Base-by-base conservation (phyloP, 2,797 vertebrate species). In the Loris lydekkerianus region DNA sequence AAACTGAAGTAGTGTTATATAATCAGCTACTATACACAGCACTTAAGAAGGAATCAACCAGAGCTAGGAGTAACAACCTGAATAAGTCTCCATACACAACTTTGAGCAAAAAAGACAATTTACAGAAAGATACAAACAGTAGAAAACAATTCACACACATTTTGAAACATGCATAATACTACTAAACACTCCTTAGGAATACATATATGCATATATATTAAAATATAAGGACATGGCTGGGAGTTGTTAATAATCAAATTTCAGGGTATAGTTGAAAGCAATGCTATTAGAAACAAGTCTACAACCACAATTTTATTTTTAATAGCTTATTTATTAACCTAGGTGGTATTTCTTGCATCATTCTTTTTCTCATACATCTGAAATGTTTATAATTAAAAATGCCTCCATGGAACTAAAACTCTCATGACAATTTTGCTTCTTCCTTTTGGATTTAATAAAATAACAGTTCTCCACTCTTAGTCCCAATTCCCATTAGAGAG, bases 21-120 rank as follows among this genome's bases (percentile, higher is more conserved):
- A 80, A 85, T 89, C 65, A 84, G 78, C 49, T 69, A 75, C 58
- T 69, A 80, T 60, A 81, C 29, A 72, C 4, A 34, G 34, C 73
- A 88, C 88, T 93, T 80, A 40, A 78, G 86, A 96, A 89, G 75
- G 73, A 95, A 84, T 88, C 65, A 80, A 88, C 23, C 34, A 53
- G 87, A 80, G 73, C 49, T 92, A 61, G 4, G 91, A 88, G 49
- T 85, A 85, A 89, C 60, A 76, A 75, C 60, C n/a, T 82, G 86
- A 90, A 69, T 93, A 93, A 93, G 90, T 86, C 60, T 80, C 40
- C 43, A 91, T 85, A 67, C 25, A 78, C 43, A 85, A 88, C 34
- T 10, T 34, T 91, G n/a, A 88, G 60, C 29, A 76, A 27, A 53
- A 88, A 88, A 60, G 13, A 69, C 61, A 92, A 92, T 76, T 53